Conservation (phyloP, 2,888 invertebrate genomes). For the Anticlea derivata region DNA sequence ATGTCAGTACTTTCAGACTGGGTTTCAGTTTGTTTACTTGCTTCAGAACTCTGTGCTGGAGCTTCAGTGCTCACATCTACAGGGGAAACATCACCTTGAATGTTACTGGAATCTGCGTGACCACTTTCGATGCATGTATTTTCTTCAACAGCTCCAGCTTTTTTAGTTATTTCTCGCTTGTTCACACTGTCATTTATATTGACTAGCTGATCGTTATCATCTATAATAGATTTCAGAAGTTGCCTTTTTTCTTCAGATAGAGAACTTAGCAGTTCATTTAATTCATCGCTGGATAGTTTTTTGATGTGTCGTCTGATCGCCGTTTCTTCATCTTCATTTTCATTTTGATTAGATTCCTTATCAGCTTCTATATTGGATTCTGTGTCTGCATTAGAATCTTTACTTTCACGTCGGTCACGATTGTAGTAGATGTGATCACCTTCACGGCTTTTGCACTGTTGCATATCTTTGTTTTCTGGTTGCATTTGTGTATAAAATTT, state of each 20-base stretch:
- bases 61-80: slow-evolving; percentile 49
- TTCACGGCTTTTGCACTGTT: slow-evolving; percentile 46
- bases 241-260: slow-evolving; percentile 68
- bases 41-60: slow-evolving; percentile 45
- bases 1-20: slow-evolving; percentile 46
- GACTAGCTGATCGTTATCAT: slow-evolving; percentile 43
- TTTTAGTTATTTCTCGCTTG: slow-evolving; percentile 77
- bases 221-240: slow-evolving; percentile 69
- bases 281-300: slow-evolving; percentile 64
- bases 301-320: slow-evolving; percentile 70
- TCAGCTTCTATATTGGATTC: slow-evolving; percentile 28
- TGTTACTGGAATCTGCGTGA: slow-evolving; percentile 62
- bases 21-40: slow-evolving; percentile 46
- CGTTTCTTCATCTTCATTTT: slow-evolving; percentile 62
- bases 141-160: slow-evolving; percentile 69
- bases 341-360: slow-evolving; percentile 36
- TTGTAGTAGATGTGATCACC: slow-evolving; percentile 42
- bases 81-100: slow-evolving; percentile 52
- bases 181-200: slow-evolving; percentile 45
- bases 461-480: slow-evolving; percentile 45
- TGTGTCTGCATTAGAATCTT: slow-evolving; percentile 35
- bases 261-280: slow-evolving; percentile 67
- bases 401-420: slow-evolving; percentile 58
- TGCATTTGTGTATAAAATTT: slow-evolving; percentile 49
- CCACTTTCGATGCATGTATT: slow-evolving; percentile 61